phyloP scores from a whole-genome alignment of 2,888 invertebrate genomes.

The Mimas tiliae region DNA sequence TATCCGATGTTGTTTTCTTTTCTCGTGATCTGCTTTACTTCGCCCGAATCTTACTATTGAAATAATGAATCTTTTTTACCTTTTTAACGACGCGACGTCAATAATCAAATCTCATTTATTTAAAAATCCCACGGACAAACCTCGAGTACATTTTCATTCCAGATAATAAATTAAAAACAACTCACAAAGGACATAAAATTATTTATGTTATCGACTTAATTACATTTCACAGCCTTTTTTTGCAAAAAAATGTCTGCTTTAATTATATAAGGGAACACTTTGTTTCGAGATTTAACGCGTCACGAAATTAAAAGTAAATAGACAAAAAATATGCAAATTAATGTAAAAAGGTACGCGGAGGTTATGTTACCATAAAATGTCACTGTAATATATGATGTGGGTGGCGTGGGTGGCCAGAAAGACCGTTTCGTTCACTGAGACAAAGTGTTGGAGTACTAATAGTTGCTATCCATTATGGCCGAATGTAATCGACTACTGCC shows the following conservation, averaged over 20 bases:
- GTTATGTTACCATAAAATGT: slow-evolving; percentile 7
- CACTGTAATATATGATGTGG: not conserved
- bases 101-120: no score
- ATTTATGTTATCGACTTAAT: slow-evolving; percentile 6
- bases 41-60: no score
- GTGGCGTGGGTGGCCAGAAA: not conserved
- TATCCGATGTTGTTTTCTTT: not conserved
- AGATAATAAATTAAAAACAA: not conserved
- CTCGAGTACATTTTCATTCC: not conserved
- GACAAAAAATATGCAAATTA: slow-evolving; percentile 24
- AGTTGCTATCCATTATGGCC: not conserved
- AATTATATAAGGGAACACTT: slow-evolving; percentile 1
- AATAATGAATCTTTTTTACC: not conserved
- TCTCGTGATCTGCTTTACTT: not conserved
- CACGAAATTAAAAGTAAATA: slow-evolving; percentile 23
- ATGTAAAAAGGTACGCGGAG: slow-evolving; percentile 10
- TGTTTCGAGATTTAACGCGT: not conserved
- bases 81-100: no score
- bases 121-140: no score
- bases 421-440: not conserved
- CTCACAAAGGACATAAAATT: not conserved
- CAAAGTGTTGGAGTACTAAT: not conserved
- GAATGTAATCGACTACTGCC: not conserved
- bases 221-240: not conserved
- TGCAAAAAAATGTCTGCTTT: not conserved